A percentile compares a stretch with the other conserved stretches of the same genome.
phyloP scores from a whole-genome alignment of 2,888 invertebrate genomes.

The Erebia aethiops region DNA sequence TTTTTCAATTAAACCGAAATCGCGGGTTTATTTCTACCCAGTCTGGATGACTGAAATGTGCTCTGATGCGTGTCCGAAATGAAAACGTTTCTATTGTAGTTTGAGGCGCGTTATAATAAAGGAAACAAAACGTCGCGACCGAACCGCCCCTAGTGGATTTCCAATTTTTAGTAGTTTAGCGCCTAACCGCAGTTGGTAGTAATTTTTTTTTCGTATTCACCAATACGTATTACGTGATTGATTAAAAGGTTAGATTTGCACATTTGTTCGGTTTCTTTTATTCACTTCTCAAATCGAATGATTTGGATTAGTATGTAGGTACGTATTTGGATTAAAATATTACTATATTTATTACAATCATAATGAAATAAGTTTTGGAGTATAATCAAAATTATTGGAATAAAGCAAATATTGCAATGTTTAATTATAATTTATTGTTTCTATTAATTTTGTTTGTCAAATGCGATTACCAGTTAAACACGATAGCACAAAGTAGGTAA shows the following conservation, averaged over 20 bases:
- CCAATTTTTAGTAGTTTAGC: conserved; percentile 35
- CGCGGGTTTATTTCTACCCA: conserved; percentile 44
- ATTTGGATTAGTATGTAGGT: no score
- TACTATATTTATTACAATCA: no score
- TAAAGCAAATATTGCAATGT: background rate
- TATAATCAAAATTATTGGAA: background rate
- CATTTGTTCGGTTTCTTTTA: background rate
- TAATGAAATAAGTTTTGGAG: no score
- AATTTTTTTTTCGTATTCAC: background rate
- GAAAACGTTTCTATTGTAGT: conserved; percentile 61
- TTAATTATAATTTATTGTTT: conserved; percentile 22
- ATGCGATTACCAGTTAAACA: conserved; percentile 24
- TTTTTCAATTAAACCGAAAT: conserved; percentile 42
- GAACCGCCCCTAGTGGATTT: conserved; percentile 22
- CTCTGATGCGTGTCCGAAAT: conserved; percentile 60
- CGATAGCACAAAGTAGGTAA: conserved; percentile 21
- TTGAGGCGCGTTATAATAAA: conserved; percentile 51
- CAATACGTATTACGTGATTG: background rate
- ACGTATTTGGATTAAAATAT: no score
- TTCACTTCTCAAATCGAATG: background rate
- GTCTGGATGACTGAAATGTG: conserved; percentile 47
- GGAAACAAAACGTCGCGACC: conserved; percentile 37
- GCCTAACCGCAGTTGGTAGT: conserved; percentile 23
- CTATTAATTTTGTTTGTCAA: conserved; percentile 27
- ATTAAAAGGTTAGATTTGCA: background rate